Percentiles rank a stretch among this genome's conserved stretches.
These are phyloP conservation scores for Aphidius gifuensis DNA, from an alignment of 1,140 invertebrate genomes.

Conservation along the genomic window DNA sequence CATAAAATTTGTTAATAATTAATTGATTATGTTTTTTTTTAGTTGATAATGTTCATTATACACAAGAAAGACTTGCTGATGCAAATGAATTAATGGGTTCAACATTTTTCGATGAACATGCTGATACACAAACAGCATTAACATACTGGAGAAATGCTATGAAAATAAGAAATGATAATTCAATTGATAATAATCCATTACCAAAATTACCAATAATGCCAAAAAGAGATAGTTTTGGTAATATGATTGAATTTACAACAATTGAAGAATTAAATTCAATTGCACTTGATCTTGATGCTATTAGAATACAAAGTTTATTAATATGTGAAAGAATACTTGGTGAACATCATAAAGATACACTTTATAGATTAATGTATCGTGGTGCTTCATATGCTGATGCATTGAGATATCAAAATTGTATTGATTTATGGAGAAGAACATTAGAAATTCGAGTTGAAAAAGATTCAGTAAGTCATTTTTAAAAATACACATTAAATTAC, in stretches of 20 bases:
- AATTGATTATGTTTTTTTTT: constrained; percentile 16
- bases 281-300: constrained; percentile 72
- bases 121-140: constrained; percentile 65
- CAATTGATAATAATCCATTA: constrained; percentile 40
- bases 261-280: constrained; percentile 69
- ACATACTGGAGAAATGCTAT: constrained; percentile 68
- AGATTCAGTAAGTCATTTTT: constrained; percentile 61
- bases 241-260: constrained; percentile 69
- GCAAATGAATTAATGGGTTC: constrained; percentile 81
- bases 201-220: constrained; percentile 60
- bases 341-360: constrained; percentile 76
- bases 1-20: background rate
- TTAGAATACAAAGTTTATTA: constrained; percentile 78
- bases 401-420: constrained; percentile 74
- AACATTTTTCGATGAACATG: constrained; percentile 80
- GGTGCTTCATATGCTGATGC: constrained; percentile 86
- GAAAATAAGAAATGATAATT: constrained; percentile 54
- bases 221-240: constrained; percentile 61
- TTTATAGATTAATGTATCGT: constrained; percentile 73
- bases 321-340: constrained; percentile 82
- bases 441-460: constrained; percentile 75
- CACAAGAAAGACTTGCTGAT: constrained; percentile 69
- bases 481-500: constrained; percentile 3
- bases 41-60: constrained; percentile 57
- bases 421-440: constrained; percentile 80